A percentile compares a stretch with the other conserved stretches of the same genome.
Evolutionary conservation across 2,113 vertebrate species (phyloP).

Genomic region (Ginglymostoma cirratum): DNA sequence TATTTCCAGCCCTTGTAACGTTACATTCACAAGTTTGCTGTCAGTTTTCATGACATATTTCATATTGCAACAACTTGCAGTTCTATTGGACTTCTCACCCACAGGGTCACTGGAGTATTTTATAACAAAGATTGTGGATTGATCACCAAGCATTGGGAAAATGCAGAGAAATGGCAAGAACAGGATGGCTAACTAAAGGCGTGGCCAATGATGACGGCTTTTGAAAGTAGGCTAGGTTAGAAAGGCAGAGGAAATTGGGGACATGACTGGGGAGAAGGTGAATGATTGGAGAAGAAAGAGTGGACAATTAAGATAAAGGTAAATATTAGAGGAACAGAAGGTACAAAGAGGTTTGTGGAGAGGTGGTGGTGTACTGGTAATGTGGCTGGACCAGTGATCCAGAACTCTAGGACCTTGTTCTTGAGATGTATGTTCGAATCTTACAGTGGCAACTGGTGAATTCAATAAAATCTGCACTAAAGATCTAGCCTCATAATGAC

Average conservation of each 20-base stretch:
- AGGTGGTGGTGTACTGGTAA: too few species aligned
- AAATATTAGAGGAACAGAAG: neutral
- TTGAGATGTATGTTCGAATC: too few species aligned
- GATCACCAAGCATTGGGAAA: neutral
- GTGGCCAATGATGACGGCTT: neutral
- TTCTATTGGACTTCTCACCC: neutral
- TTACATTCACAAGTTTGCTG: neutral
- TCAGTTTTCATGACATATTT: neutral
- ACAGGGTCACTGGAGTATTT: neutral
- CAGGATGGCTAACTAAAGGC: neutral
- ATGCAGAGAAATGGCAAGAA: neutral
- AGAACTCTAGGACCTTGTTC: too few species aligned
- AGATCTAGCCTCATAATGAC: too few species aligned
- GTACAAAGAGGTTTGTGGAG: neutral
- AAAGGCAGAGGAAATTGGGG: neutral
- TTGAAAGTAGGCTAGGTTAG: neutral
- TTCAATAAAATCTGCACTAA: too few species aligned
- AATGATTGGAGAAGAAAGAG: neutral
- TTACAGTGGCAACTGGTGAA: too few species aligned
- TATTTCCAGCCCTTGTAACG: neutral
- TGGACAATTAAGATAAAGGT: neutral
- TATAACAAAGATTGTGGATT: neutral
- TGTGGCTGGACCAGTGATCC: too few species aligned
- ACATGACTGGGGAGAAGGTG: neutral
- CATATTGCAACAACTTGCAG: neutral